Conservation (phyloP, 2,113 vertebrate genomes). For the Brachyistius frenatus region DNA sequence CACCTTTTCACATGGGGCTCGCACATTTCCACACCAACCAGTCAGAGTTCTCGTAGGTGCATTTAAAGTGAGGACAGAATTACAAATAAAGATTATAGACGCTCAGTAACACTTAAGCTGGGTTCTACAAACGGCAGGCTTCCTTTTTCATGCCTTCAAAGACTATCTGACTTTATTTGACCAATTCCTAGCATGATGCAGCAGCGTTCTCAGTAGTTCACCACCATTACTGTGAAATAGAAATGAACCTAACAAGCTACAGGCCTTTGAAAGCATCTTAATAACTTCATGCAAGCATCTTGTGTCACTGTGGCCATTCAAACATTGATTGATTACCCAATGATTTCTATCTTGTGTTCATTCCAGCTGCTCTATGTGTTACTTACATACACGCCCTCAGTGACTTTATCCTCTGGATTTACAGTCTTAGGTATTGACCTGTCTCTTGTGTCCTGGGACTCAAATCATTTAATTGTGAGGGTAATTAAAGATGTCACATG, state of each 20-base stretch:
- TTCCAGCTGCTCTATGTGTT: neutral
- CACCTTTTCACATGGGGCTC: too few relatives aligned
- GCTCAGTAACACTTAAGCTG: too few relatives aligned
- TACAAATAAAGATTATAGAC: too few relatives aligned
- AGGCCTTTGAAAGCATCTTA: neutral
- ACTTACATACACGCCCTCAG: neutral
- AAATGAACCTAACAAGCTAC: too few relatives aligned
- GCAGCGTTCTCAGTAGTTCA: neutral
- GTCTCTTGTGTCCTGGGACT: neutral
- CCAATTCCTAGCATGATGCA: neutral
- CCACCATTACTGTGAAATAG: too few relatives aligned
- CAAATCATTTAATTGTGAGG: neutral
- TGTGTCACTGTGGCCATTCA: neutral
- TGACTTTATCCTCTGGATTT: neutral
- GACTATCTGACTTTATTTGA: neutral
- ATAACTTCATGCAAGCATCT: neutral
- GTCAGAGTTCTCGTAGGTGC: too few relatives aligned
- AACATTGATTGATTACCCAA: neutral
- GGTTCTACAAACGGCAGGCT: too few relatives aligned
- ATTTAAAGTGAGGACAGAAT: too few relatives aligned
- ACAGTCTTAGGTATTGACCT: neutral
- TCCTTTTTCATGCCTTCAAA: too few relatives aligned
- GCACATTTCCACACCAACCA: too few relatives aligned
- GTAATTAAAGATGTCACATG: conserved; percentile 7
- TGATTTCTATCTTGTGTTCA: neutral